Evolutionary conservation across 2,888 invertebrate species (phyloP).

Genomic region (Thecophora atra): DNA sequence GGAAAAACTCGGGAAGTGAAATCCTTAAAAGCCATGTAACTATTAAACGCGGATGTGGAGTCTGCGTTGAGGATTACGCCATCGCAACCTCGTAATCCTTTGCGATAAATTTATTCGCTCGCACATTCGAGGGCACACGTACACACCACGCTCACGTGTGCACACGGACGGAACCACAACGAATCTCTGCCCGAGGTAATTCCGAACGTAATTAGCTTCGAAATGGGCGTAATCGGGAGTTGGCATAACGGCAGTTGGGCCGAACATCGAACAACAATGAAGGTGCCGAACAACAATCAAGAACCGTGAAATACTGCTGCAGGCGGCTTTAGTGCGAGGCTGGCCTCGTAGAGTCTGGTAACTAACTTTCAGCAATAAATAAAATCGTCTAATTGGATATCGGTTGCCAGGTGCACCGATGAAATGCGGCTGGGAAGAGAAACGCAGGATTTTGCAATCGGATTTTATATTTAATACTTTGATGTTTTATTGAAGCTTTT

Average conservation of each 20-base stretch:
- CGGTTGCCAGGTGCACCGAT: background rate
- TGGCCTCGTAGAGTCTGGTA: background rate
- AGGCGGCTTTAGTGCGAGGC: background rate
- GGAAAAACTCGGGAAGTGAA: too few relatives aligned
- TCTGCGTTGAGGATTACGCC: too few relatives aligned
- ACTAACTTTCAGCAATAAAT: constrained; percentile 23
- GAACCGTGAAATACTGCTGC: background rate
- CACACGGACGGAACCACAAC: background rate
- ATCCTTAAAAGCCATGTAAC: too few relatives aligned
- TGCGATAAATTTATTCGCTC: background rate
- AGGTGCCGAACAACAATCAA: background rate
- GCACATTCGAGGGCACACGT: constrained; percentile 5
- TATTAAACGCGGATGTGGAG: too few relatives aligned
- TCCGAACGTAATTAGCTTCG: background rate
- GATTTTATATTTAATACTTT: background rate
- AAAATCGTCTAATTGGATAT: constrained; percentile 23
- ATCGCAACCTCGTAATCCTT: too few relatives aligned
- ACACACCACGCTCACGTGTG: background rate
- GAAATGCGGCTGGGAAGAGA: background rate
- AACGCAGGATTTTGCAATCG: too few relatives aligned
- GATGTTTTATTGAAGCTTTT: background rate
- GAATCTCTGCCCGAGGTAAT: background rate
- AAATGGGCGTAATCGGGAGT: background rate
- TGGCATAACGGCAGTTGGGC: background rate
- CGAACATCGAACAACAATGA: background rate